Evolutionary conservation across 1,140 invertebrate species (phyloP), one percentile per base, ranked within the genome.

Genomic region (Habropoda laboriosa): DNA sequence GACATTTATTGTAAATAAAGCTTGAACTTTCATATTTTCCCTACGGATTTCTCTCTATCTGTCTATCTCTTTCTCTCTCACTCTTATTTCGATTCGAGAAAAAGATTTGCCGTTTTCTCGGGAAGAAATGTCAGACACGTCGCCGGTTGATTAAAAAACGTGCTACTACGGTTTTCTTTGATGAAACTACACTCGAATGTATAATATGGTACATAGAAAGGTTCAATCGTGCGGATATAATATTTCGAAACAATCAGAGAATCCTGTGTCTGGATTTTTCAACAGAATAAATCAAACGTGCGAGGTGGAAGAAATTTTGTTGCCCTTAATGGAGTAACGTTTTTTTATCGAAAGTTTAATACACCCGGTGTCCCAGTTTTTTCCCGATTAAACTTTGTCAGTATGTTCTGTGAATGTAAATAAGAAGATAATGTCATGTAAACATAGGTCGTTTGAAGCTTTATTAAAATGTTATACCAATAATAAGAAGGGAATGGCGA

Each of bases 1-100:
- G 40, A 27, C 58, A 78, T 35, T 71, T 76, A 67, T 35, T 27
- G 40, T 45, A 47, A 76, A 68, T 76, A 67, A 35, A 76, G 68
- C 32, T 45, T 32, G 63, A 76, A 76, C 63, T 32, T 68, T 67
- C 63, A 35, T 40, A 76, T 67, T 76, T 47, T 38, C 13, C 5
- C 13, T 16, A 16, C 27, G 27, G 30, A 58, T 30, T 32, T 7
- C 30, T 30, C 18, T 16, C 18, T 32, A 30, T 38, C 58, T 30
- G n/a, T n/a, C n/a, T n/a, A n/a, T 27, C 8, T n/a, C 8, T 45
- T 13, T 35, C 2, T n/a, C 10, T 1, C 27, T 1, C 13, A 13
- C 8, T 60, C 21, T 35, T 30, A 3, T 24, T 27, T 27, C 38
- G 13, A 27, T 27, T 27, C 35, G 35, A 0, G 1, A 35, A n/a